Conservation (phyloP, 2,797 vertebrate genomes). For the Acipenser ruthenus region DNA sequence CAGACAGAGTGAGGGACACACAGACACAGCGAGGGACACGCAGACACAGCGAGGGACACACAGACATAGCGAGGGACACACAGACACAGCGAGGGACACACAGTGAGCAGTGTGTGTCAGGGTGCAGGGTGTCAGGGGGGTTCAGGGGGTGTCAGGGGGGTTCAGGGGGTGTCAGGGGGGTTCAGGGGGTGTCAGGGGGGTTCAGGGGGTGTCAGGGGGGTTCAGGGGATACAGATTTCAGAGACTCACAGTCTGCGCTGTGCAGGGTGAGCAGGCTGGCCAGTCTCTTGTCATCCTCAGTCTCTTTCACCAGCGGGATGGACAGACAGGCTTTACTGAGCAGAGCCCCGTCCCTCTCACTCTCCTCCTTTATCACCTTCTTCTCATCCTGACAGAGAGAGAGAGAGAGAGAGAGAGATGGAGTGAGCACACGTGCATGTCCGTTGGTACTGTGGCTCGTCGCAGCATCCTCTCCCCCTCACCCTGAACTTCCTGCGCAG, state of each 20-base stretch:
- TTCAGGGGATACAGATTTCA: background rate
- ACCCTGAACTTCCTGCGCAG: conserved; percentile 79
- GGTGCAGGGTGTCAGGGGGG: no score
- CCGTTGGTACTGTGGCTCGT: no score
- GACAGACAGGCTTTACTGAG: conserved; percentile 66
- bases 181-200: no score
- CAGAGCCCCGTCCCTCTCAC: conserved; percentile 67
- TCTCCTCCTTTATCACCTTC: conserved; percentile 65
- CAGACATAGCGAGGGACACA: no score
- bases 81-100: no score
- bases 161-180: no score
- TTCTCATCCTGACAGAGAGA: conserved; percentile 65
- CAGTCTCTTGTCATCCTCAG: conserved; percentile 73
- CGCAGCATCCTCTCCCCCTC: conserved; percentile 4
- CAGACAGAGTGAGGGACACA: no score
- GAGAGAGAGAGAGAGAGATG: background rate
- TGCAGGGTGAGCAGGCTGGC: conserved; percentile 70
- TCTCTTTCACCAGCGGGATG: conserved; percentile 72
- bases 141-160: no score
- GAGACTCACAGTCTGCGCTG: conserved; percentile 64
- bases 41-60: no score
- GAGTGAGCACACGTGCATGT: background rate
- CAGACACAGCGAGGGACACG: no score
- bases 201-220: background rate
- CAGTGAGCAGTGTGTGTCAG: no score